These are phyloP conservation scores for Pissodes strobi DNA, from an alignment of 1,140 invertebrate genomes.

Conservation along the genomic window DNA sequence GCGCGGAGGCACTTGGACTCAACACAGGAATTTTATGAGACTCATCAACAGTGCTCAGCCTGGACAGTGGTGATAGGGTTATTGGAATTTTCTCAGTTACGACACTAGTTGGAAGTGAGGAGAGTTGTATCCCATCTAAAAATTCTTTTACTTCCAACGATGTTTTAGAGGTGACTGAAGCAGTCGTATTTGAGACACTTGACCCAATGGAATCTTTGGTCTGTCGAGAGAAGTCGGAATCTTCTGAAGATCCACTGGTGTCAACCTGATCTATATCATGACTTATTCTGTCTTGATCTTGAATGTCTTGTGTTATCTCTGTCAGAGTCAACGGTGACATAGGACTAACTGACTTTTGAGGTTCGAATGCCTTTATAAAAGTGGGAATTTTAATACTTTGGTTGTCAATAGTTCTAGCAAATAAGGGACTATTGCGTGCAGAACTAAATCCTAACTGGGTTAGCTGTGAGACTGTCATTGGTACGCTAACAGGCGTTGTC, in stretches of 20 bases:
- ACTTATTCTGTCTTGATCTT: slow-evolving; percentile 8
- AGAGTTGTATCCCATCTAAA: background rate
- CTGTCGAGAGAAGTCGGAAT: slow-evolving; percentile 38
- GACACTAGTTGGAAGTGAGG: background rate
- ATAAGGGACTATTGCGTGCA: slow-evolving; percentile 54
- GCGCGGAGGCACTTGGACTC: slow-evolving; percentile 39
- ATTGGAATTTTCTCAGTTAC: background rate
- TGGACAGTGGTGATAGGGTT: background rate
- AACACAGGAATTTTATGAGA: slow-evolving; percentile 4
- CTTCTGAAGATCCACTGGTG: background rate
- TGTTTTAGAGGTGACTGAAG: slow-evolving; percentile 40
- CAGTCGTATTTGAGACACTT: slow-evolving; percentile 40
- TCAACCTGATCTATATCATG: slow-evolving; percentile 12
- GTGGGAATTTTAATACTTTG: slow-evolving; percentile 39
- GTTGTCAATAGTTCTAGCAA: slow-evolving; percentile 54
- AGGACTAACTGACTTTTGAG: slow-evolving; percentile 47
- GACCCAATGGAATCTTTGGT: slow-evolving; percentile 42
- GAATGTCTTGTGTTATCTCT: slow-evolving; percentile 36
- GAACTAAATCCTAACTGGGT: slow-evolving; percentile 53
- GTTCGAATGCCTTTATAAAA: slow-evolving; percentile 45
- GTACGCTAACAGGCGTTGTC: slow-evolving; percentile 59
- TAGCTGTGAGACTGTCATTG: slow-evolving; percentile 55
- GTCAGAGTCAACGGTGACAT: slow-evolving; percentile 37
- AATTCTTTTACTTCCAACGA: slow-evolving; percentile 29
- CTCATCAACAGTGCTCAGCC: slow-evolving; percentile 6